Evolutionary conservation across 92 coral and sea anemone species (phyloP).

Genomic region (Galaxea fascicularis): DNA sequence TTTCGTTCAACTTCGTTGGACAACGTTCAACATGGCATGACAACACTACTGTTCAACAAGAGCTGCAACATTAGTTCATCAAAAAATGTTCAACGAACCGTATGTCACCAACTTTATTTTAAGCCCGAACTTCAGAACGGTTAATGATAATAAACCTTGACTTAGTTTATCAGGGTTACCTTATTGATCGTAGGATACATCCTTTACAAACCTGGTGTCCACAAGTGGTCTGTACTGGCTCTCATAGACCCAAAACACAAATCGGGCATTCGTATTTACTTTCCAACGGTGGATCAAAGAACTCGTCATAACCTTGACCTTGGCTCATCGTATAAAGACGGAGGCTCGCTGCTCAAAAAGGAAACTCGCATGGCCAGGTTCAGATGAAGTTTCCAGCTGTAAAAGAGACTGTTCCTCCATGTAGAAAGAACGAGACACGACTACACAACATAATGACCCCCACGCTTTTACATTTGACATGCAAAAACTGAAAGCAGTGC

Average conservation of each 20-base stretch:
- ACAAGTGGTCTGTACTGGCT: constrained; percentile 74
- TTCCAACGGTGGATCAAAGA: constrained; percentile 73
- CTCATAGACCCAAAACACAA: constrained; percentile 63
- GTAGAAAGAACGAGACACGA: background rate
- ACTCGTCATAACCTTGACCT: constrained; percentile 25
- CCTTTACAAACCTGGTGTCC: constrained; percentile 73
- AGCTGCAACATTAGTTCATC: no score
- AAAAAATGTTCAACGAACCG: no score
- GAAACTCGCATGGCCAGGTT: background rate
- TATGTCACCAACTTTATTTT: no score
- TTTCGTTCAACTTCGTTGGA: no score
- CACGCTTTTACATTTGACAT: no score
- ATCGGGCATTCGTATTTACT: constrained; percentile 75
- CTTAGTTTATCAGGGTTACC: constrained; percentile 31
- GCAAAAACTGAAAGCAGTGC: no score
- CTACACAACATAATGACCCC: background rate
- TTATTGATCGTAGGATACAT: constrained; percentile 63
- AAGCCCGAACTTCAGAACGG: no score
- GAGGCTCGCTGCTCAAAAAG: background rate
- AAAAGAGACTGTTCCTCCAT: background rate
- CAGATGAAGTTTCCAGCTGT: background rate
- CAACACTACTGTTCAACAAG: no score
- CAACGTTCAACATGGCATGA: no score
- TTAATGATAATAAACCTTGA: no score
- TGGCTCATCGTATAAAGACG: background rate